Evolutionary conservation across 2,797 vertebrate species (phyloP).

Genomic region (Scleropages formosus): DNA sequence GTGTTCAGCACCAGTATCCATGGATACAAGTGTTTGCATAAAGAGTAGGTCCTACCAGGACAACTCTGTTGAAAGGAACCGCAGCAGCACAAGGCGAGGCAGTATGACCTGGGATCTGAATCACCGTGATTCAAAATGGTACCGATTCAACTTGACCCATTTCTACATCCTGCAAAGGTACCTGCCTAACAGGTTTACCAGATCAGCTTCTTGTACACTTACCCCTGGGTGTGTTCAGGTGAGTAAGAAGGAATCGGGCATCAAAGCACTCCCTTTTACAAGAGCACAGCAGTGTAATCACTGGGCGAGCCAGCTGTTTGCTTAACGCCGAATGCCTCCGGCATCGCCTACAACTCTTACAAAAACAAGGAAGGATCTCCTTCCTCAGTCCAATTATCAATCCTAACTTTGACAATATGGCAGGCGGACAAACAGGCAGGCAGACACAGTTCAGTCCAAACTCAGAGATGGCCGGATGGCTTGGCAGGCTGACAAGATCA

Average conservation of each 20-base stretch:
- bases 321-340: conserved; percentile 14
- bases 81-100: background rate
- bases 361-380: conserved; percentile 15
- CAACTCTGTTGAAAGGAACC: background rate
- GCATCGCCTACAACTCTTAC: conserved; percentile 4
- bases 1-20: background rate
- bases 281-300: too few relatives aligned
- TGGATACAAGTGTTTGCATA: background rate
- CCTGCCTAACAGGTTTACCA: background rate
- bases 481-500: too few relatives aligned
- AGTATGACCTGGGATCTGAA: background rate
- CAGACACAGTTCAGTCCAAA: background rate
- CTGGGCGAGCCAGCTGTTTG: conserved; percentile 3
- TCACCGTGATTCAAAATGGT: background rate
- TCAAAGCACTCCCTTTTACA: background rate
- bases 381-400: background rate
- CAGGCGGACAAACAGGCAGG: too few relatives aligned
- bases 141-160: background rate
- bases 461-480: background rate
- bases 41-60: background rate
- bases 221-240: background rate
- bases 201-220: background rate
- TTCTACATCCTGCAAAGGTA: background rate
- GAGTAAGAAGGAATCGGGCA: conserved; percentile 3
- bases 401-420: background rate